phyloP scores from a whole-genome alignment of 2,797 vertebrate species.

The Eupleurogrammus muticus region DNA sequence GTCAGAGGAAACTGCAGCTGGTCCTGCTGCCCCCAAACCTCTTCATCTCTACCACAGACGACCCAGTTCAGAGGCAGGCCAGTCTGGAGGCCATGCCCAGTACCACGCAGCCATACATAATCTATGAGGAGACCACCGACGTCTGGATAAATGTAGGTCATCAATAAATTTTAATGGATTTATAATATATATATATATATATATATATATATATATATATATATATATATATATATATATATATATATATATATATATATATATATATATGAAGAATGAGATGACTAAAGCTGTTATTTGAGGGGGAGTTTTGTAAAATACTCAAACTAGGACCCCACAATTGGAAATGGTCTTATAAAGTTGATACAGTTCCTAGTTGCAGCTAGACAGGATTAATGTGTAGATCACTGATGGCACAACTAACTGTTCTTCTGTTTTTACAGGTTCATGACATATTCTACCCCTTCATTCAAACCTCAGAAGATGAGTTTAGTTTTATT shows the following conservation, averaged over 20 bases:
- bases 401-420: neutral
- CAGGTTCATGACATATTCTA: constrained; percentile 96
- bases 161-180: neutral
- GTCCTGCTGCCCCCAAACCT: constrained; percentile 91
- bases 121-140: constrained; percentile 93
- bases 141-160: constrained; percentile 81
- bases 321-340: neutral
- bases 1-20: constrained; percentile 93
- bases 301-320: too few species aligned
- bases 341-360: neutral
- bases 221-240: too few species aligned
- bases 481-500: constrained; percentile 90
- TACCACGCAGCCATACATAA: constrained; percentile 89
- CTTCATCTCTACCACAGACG: constrained; percentile 89
- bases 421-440: neutral
- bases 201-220: too few species aligned
- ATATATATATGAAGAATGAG: too few species aligned
- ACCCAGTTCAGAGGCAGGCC: constrained; percentile 86
- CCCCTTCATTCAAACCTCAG: constrained; percentile 88
- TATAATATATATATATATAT: too few species aligned
- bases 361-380: neutral
- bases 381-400: neutral
- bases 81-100: constrained; percentile 87
- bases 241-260: too few species aligned
- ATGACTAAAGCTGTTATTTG: neutral